Percentiles rank a stretch among this genome's conserved stretches.
These are phyloP conservation scores for Phoebastria nigripes DNA, from an alignment of 2,797 vertebrate species.

Conservation along the genomic window DNA sequence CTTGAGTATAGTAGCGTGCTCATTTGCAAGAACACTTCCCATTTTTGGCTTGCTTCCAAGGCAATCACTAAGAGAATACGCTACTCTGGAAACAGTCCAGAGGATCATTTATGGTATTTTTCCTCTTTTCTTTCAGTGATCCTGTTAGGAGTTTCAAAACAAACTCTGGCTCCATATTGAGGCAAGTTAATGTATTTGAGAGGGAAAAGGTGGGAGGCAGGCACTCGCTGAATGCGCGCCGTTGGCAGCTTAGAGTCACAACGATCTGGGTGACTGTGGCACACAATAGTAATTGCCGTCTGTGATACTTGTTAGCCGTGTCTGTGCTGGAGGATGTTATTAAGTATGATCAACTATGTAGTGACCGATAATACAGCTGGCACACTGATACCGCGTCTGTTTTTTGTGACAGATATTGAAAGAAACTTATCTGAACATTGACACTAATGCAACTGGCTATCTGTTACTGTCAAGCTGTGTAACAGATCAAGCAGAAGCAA, in stretches of 20 bases:
- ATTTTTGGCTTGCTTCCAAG: constrained; percentile 77
- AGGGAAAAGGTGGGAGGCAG: constrained; percentile 11
- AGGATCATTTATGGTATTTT: constrained; percentile 73
- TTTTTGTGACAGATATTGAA: constrained; percentile 55
- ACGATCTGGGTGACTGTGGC: neutral
- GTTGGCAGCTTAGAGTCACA: neutral
- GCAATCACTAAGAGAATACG: constrained; percentile 74
- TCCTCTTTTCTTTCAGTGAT: constrained; percentile 76
- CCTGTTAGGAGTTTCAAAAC: constrained; percentile 80
- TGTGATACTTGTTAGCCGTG: neutral
- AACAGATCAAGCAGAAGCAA: constrained; percentile 51
- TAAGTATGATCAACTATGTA: constrained; percentile 51
- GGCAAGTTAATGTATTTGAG: constrained; percentile 65
- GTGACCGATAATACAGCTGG: constrained; percentile 30
- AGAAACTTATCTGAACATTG: constrained; percentile 56
- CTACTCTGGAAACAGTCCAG: constrained; percentile 77
- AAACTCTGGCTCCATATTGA: constrained; percentile 74
- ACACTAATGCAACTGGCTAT: constrained; percentile 54
- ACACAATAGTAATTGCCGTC: neutral
- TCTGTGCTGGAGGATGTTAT: constrained; percentile 11
- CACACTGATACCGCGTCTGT: neutral
- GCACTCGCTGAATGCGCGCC: neutral
- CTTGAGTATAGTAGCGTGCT: constrained; percentile 70
- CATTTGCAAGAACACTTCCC: constrained; percentile 72
- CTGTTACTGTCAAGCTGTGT: constrained; percentile 60